These are phyloP conservation scores for Schizopygopsis pylzovi DNA, from an alignment of 2,797 vertebrate genomes.

Conservation along the genomic window DNA sequence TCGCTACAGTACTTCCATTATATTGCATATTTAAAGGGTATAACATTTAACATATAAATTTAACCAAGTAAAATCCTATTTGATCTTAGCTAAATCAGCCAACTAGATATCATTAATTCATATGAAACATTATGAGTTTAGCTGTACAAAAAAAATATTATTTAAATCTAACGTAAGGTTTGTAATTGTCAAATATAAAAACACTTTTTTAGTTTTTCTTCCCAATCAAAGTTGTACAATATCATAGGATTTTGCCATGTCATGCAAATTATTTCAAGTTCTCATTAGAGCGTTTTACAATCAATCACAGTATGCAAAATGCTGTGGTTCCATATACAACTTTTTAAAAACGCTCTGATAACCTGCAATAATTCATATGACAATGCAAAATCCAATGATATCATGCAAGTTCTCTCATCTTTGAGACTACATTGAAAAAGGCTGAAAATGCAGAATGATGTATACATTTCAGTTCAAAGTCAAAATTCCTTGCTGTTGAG, in stretches of 20 bases:
- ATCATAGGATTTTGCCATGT: background rate
- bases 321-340: background rate
- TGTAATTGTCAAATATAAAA: background rate
- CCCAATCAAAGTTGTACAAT: background rate
- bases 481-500: slow-evolving; percentile 62
- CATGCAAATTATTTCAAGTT: background rate
- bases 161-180: background rate
- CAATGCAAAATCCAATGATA: background rate
- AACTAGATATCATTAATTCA: background rate
- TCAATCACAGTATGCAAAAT: background rate
- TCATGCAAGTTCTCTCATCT: slow-evolving; percentile 1
- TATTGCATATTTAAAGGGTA: background rate
- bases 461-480: background rate
- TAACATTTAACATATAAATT: background rate
- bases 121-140: background rate
- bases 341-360: background rate
- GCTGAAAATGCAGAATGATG: background rate
- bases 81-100: background rate
- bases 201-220: background rate
- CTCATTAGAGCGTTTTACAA: background rate
- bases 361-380: background rate
- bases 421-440: background rate
- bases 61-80: background rate
- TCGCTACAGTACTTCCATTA: background rate
- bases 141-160: background rate